These are phyloP conservation scores for Corythornis leucogaster DNA, from an alignment of 2,797 vertebrate species.

Conservation along the genomic window DNA sequence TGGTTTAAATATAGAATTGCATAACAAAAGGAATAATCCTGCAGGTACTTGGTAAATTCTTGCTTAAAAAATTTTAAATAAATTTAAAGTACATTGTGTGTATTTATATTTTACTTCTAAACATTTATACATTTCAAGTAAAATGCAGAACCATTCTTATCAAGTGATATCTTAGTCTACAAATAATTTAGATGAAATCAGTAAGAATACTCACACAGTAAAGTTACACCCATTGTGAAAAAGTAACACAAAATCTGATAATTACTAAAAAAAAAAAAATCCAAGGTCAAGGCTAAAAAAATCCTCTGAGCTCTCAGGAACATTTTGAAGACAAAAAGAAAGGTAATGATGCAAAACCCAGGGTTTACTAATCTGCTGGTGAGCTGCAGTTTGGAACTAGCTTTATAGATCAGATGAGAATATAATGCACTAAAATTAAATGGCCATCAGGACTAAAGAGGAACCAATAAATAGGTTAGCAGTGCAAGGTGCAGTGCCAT, in stretches of 20 bases:
- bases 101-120: neutral
- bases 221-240: neutral
- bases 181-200: neutral
- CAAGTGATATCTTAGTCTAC: neutral
- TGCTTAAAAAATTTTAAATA: neutral
- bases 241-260: neutral
- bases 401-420: neutral
- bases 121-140: neutral
- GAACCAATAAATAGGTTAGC: neutral
- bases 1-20: neutral
- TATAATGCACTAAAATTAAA: neutral
- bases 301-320: neutral
- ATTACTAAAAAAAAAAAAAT: constrained; percentile 23
- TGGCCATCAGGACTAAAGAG: neutral
- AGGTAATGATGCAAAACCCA: neutral
- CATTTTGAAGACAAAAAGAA: neutral
- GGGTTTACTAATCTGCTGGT: neutral
- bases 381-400: neutral
- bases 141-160: neutral
- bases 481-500: neutral
- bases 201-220: neutral
- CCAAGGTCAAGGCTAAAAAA: neutral
- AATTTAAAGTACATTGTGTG: neutral
- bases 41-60: neutral
- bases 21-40: neutral